Evolutionary conservation across 64 coral and sea anemone species (phyloP), one percentile per base, ranked within the genome.

Genomic region (Astreopora myriophthalma): DNA sequence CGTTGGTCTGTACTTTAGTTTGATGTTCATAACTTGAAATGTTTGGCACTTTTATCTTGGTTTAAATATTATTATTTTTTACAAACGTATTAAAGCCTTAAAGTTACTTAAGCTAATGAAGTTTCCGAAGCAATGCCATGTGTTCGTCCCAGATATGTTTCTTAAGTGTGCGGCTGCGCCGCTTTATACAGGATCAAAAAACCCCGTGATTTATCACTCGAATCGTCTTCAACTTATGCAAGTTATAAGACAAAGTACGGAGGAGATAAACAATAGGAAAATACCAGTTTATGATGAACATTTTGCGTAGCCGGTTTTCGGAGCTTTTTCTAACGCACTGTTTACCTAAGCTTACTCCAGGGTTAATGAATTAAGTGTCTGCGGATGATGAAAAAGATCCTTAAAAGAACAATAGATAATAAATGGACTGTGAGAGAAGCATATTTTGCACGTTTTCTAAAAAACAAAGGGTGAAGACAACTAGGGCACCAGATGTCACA

Each of bases 401-500:
- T 78, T 78, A 10, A 25, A 78, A 27, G n/a, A 78, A 78, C 24
- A 49, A 78, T 51, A 27, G 42, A 78, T 9, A 51, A 48, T 42
- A 78, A 78, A 78, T 78, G 75, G 75, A 78, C 12, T 42, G 23
- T 78, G 14, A 27, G 12, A 29, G 44, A 76, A 25, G 42, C 40
- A 48, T 51, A 29, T 44, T 78, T 78, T 78, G 5, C n/a, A 78
- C 38, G 44, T 27, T 51, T 40, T 26, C 27, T 28, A 26, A 29
- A 35, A 55, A 51, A 78, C 75, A 78, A 78, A 78, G 40, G 19
- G 3, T 3, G 30, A 52, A 51, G 44, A 78, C n/a, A 78, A 51
- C 75, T 52, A 78, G 75, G 27, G 75, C 9, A 78, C 42, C 75
- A 78, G 75, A 52, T 78, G 75, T 78, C 17, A 32, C 16, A 24